phyloP scores from a whole-genome alignment of 2,888 invertebrate genomes.

The Caprella mutica region DNA sequence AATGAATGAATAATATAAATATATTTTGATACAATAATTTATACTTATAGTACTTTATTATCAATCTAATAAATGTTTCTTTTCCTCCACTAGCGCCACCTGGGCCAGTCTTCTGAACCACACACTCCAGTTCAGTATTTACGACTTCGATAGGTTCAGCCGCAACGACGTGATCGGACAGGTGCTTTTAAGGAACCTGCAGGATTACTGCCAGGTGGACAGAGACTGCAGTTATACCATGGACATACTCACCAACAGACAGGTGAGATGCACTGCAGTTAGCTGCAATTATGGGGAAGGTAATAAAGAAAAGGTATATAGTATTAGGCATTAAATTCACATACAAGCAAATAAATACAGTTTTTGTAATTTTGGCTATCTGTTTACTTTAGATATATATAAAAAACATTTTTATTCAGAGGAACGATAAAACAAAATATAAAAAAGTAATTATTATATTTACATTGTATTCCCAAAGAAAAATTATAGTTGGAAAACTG shows the following conservation, averaged over 20 bases:
- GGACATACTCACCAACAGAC: slow-evolving; percentile 66
- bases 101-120: slow-evolving; percentile 63
- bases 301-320: too few relatives aligned
- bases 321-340: too few relatives aligned
- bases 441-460: too few relatives aligned
- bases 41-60: background rate
- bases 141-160: slow-evolving; percentile 33
- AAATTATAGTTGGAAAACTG: too few relatives aligned
- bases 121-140: slow-evolving; percentile 42
- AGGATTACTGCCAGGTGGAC: slow-evolving; percentile 63
- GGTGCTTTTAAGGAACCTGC: slow-evolving; percentile 56
- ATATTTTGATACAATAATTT: background rate
- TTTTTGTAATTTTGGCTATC: too few relatives aligned
- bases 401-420: too few relatives aligned
- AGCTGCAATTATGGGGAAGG: background rate
- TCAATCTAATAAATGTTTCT: background rate
- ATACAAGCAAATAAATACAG: too few relatives aligned
- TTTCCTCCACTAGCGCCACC: slow-evolving; percentile 50
- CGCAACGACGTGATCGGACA: slow-evolving; percentile 53
- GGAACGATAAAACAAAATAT: too few relatives aligned
- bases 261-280: slow-evolving; percentile 45
- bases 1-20: background rate
- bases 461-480: too few relatives aligned
- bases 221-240: slow-evolving; percentile 74
- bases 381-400: too few relatives aligned